Evolutionary conservation across 2,888 invertebrate species (phyloP).

Genomic region (Agriopis leucophaearia): DNA sequence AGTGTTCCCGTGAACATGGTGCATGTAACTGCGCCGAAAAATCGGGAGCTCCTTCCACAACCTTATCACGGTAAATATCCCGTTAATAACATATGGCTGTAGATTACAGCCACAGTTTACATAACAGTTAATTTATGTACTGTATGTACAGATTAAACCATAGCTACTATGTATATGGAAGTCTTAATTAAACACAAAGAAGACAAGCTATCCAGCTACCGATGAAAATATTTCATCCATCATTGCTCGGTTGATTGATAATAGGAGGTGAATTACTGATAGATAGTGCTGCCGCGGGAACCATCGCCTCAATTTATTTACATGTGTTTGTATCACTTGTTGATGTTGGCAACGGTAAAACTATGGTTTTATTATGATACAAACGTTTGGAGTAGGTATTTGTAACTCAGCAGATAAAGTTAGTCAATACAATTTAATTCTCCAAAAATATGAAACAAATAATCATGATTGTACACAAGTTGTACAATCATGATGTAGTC

Average conservation of each 20-base stretch:
- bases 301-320: constrained; percentile 84
- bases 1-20: too few relatives aligned
- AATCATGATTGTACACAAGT: too few relatives aligned
- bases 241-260: constrained; percentile 82
- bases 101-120: background rate
- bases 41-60: too few relatives aligned
- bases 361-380: constrained; percentile 53
- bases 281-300: constrained; percentile 79
- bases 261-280: constrained; percentile 85
- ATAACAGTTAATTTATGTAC: background rate
- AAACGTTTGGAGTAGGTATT: constrained; percentile 35
- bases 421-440: too few relatives aligned
- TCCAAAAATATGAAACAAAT: too few relatives aligned
- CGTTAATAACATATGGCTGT: too few relatives aligned
- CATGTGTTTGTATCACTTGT: constrained; percentile 84
- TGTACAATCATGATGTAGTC: too few relatives aligned
- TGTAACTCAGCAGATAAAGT: background rate
- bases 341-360: constrained; percentile 78
- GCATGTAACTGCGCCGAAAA: too few relatives aligned
- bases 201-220: constrained; percentile 84
- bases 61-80: too few relatives aligned
- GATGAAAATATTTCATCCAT: constrained; percentile 84
- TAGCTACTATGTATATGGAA: constrained; percentile 51
- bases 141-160: constrained; percentile 11
- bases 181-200: constrained; percentile 82